phyloP scores from a whole-genome alignment of 2,113 vertebrate species.

The Coryphaenoides rupestris region DNA sequence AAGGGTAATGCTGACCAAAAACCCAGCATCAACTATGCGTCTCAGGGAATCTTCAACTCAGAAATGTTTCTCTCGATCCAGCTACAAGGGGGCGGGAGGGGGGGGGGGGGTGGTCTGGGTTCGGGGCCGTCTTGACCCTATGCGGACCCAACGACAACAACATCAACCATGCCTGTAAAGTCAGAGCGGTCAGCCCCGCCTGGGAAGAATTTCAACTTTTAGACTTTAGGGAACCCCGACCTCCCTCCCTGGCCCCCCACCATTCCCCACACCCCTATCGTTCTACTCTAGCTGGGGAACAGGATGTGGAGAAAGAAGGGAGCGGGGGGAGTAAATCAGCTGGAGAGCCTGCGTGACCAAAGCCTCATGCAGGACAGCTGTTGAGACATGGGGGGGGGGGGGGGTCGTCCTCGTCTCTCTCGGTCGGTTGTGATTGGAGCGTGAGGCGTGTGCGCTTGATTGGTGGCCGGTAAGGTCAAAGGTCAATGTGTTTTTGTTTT shows the following conservation, averaged over 20 bases:
- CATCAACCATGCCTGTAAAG: neutral
- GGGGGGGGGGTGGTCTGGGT: too few species aligned
- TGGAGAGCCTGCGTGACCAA: slow-evolving; percentile 35
- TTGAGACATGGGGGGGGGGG: neutral
- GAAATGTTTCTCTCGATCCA: too few species aligned
- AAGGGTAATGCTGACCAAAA: too few species aligned
- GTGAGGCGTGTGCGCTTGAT: slow-evolving; percentile 39
- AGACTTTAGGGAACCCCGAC: slow-evolving; percentile 18
- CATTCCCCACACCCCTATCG: too few species aligned
- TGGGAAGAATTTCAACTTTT: slow-evolving; percentile 1
- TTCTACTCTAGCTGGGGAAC: slow-evolving; percentile 31
- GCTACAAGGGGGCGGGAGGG: too few species aligned
- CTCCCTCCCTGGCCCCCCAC: too few species aligned
- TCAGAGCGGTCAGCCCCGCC: neutral
- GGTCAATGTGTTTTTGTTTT: slow-evolving; percentile 12
- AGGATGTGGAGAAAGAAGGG: slow-evolving; percentile 28
- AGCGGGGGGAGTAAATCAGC: slow-evolving; percentile 39
- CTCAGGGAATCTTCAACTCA: too few species aligned
- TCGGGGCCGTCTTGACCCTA: neutral
- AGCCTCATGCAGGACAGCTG: slow-evolving; percentile 39
- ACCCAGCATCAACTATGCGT: too few species aligned
- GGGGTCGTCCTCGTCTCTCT: too few species aligned
- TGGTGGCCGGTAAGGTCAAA: slow-evolving; percentile 23
- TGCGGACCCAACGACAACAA: neutral
- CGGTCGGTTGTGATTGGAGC: slow-evolving; percentile 18